These are phyloP conservation scores for Anadara kagoshimensis DNA, from an alignment of 1,140 invertebrate genomes.

Conservation along the genomic window DNA sequence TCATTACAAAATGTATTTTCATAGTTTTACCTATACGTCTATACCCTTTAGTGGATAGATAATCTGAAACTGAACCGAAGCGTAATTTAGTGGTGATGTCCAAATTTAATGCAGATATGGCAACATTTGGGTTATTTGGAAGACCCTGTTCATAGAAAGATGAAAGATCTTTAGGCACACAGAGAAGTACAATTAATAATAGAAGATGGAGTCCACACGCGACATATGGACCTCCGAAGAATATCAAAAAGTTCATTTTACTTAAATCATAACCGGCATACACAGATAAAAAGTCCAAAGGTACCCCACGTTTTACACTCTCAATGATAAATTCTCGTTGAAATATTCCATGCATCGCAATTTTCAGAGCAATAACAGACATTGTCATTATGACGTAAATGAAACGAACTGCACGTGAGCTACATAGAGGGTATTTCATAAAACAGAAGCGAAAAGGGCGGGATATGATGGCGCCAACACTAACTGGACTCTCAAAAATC, in stretches of 20 bases:
- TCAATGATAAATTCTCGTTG: conserved; percentile 22
- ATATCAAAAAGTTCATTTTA: conserved; percentile 17
- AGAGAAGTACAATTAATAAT: conserved; percentile 1
- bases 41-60: conserved; percentile 9
- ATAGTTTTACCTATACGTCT: conserved; percentile 19
- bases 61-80: conserved; percentile 17
- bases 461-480: conserved; percentile 9
- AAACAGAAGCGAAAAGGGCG: conserved; percentile 1
- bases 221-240: conserved; percentile 29
- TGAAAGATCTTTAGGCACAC: conserved; percentile 13
- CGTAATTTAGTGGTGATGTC: conserved; percentile 1
- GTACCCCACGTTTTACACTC: conserved; percentile 32
- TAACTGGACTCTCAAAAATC: conserved; percentile 12
- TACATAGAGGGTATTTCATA: background rate
- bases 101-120: conserved; percentile 12
- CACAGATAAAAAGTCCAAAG: conserved; percentile 34
- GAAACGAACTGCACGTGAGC: conserved; percentile 25
- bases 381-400: conserved; percentile 18
- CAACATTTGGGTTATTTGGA: conserved; percentile 1
- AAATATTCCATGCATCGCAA: conserved; percentile 8
- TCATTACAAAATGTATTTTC: conserved; percentile 17
- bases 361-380: conserved; percentile 16
- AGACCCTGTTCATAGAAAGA: conserved; percentile 10
- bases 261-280: conserved; percentile 26
- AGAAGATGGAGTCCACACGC: conserved; percentile 15